Base-by-base conservation (phyloP, 2,888 invertebrate genomes). In the Miltochrista miniata region DNA sequence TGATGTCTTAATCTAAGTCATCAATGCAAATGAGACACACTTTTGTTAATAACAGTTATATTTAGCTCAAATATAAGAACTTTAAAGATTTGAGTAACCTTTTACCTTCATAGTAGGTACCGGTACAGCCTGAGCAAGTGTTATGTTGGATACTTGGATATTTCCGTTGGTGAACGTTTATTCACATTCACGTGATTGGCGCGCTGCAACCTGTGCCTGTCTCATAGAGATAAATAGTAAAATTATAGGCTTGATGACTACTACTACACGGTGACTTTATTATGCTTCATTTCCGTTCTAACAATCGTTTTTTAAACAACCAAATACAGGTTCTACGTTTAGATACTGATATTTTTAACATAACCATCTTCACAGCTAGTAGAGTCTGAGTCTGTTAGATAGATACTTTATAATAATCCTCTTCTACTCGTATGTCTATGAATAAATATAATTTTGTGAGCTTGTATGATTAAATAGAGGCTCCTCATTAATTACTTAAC, bases 171-270 rank as follows among this genome's bases (percentile, higher is more conserved):
- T 72, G 71, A 73, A 76, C 69, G 77, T 79, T 76, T 61, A 74
- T 79, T 11, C 31, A 11, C 8, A 24, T 31, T 76, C 68, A 67
- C 68, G 71, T 75, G 64, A 70, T 74, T 76, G 68, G 73, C 73
- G 71, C 68, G 72, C 75, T 72, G 72, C 81, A 87, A 88, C 87
- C 86, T 79, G 87, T 87, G 87, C 87, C 86, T 79, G 87, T 87
- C 82, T 63, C 68, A 68, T 74, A 68, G 74, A 74, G 70, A 72
- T 72, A 72, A 76, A 71, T 56, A 49, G 49, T 43, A 65, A 77
- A 66, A 76, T 72, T 72, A 72, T 64, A 47, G 51, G 56, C 50
- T 54, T 58, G 33, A 70, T 76, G 76, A 77, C 70, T 68, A 29
- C 70, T 68, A 29, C 24, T 44, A 43, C 62, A 12, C 34, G 35